Conservation (phyloP, 2,113 vertebrate genomes). For the Anolis sagrei region DNA sequence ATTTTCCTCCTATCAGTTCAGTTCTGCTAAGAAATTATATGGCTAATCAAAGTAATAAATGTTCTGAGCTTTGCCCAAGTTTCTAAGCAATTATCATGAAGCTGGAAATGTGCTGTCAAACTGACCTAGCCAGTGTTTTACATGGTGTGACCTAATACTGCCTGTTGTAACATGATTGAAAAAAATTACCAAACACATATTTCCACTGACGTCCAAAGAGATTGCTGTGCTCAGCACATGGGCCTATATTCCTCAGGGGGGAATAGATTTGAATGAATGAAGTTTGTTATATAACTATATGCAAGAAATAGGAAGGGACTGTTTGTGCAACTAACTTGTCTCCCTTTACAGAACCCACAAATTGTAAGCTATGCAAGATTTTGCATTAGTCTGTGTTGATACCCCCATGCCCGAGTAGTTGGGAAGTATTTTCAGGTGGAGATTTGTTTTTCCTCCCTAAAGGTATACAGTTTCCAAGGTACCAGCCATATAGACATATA, state of each 20-base stretch:
- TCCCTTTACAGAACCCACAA: not conserved
- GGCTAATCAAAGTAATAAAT: conserved; percentile 35
- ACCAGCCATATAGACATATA: not conserved
- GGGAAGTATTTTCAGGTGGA: not conserved
- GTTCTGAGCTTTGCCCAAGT: conserved; percentile 30
- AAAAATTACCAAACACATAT: conserved; percentile 19
- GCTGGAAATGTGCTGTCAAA: conserved; percentile 43
- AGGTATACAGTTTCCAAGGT: not conserved
- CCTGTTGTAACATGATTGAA: conserved; percentile 37
- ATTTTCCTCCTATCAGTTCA: conserved; percentile 10
- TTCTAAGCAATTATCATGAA: conserved; percentile 57
- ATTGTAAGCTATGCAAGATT: not conserved
- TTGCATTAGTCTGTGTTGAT: not conserved
- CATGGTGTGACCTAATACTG: conserved; percentile 27
- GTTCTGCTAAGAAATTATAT: not conserved
- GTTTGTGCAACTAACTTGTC: not conserved
- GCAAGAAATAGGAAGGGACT: not conserved
- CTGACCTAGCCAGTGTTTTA: conserved; percentile 31
- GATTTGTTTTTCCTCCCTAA: not conserved
- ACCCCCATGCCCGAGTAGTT: too few relatives aligned
- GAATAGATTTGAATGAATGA: not conserved
- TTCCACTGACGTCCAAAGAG: not conserved
- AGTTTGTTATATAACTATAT: too few relatives aligned
- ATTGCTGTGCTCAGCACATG: not conserved
- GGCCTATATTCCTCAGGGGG: conserved; percentile 7